Evolutionary conservation across 2,113 vertebrate species (phyloP).

Genomic region (Oreochromis niloticus): DNA sequence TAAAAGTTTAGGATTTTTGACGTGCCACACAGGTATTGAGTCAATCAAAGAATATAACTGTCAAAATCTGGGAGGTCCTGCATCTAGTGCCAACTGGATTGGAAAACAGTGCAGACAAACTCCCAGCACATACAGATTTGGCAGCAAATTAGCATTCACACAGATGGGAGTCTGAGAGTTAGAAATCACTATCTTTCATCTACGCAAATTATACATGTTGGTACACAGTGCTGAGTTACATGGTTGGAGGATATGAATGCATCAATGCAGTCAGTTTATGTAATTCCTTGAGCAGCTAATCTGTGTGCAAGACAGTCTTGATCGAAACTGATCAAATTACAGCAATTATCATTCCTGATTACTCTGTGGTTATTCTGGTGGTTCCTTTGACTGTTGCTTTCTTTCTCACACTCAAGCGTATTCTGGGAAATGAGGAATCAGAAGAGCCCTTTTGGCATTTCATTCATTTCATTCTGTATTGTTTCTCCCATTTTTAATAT

Average conservation of each 20-base stretch:
- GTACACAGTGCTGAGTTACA: background rate
- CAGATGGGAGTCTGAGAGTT: background rate
- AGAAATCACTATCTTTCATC: background rate
- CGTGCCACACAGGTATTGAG: background rate
- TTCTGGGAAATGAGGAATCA: background rate
- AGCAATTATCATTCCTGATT: background rate
- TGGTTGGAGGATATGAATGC: background rate
- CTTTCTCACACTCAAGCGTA: background rate
- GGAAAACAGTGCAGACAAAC: too few species aligned
- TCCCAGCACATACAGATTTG: background rate
- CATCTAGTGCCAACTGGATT: background rate
- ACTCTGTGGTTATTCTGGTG: background rate
- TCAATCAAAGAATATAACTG: background rate
- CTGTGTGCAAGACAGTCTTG: background rate
- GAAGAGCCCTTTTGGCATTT: background rate
- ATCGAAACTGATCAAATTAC: background rate
- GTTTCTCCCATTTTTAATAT: slow-evolving; percentile 18
- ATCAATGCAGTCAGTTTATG: background rate
- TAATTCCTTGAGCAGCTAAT: background rate
- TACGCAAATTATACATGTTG: background rate
- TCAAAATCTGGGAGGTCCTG: background rate
- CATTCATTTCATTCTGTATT: slow-evolving; percentile 17
- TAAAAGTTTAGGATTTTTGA: background rate
- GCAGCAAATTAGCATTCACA: background rate
- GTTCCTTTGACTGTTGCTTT: background rate